Conservation (phyloP, 2,113 vertebrate species). For the Synchiropus splendidus region DNA sequence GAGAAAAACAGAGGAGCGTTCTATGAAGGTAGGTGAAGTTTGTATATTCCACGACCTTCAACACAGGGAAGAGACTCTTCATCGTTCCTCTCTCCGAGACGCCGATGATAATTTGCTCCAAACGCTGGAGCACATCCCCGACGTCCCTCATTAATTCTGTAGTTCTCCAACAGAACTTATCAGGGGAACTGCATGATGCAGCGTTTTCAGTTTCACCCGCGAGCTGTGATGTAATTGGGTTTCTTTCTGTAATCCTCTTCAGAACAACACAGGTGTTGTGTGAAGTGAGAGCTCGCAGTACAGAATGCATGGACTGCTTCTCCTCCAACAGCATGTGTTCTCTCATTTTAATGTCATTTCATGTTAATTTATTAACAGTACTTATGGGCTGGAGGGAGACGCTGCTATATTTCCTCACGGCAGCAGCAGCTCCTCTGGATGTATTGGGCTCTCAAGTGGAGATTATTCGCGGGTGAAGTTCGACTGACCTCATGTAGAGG, state of each 20-base stretch:
- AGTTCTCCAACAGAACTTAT: slow-evolving; percentile 7
- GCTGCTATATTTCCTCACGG: neutral
- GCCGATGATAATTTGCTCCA: too few relatives aligned
- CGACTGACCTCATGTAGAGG: slow-evolving; percentile 29
- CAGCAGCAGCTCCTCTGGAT: slow-evolving; percentile 3
- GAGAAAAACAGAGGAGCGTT: too few relatives aligned
- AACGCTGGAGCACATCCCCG: neutral
- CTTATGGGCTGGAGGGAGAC: too few relatives aligned
- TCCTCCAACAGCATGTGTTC: neutral
- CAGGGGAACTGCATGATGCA: slow-evolving; percentile 19
- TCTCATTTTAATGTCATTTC: slow-evolving; percentile 2
- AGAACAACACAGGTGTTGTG: slow-evolving; percentile 44
- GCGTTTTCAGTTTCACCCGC: slow-evolving; percentile 10
- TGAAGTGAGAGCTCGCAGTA: slow-evolving; percentile 24
- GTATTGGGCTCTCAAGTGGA: slow-evolving; percentile 18
- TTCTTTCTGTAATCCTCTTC: slow-evolving; percentile 40
- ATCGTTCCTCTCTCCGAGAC: too few relatives aligned
- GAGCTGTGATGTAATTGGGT: slow-evolving; percentile 24
- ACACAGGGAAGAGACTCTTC: too few relatives aligned
- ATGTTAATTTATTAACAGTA: too few relatives aligned
- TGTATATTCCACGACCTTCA: too few relatives aligned
- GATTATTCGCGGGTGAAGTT: slow-evolving; percentile 22
- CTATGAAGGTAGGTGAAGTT: too few relatives aligned
- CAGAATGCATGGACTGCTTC: too few relatives aligned
- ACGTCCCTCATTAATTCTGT: slow-evolving; percentile 3